These are phyloP conservation scores for Pipistrellus pipistrellus DNA, from an alignment of 2,797 vertebrate species.

Conservation along the genomic window DNA sequence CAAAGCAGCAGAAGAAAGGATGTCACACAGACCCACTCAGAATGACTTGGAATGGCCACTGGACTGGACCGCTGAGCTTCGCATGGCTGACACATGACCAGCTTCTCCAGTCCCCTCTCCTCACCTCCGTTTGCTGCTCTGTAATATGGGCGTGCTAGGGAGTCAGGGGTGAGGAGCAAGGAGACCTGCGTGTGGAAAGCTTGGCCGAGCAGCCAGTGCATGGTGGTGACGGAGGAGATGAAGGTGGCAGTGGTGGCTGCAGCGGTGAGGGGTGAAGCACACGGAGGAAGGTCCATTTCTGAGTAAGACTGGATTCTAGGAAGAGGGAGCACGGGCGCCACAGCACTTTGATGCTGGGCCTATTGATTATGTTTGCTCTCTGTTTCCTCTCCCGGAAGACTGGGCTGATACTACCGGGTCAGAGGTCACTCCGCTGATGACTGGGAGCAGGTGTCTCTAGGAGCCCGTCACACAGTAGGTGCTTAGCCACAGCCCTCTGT, in stretches of 20 bases:
- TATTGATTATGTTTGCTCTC: accelerated
- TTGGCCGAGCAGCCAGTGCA: accelerated
- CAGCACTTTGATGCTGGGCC: accelerated
- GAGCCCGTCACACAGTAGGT: accelerated
- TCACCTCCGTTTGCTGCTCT: not conserved
- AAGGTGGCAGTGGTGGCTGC: accelerated
- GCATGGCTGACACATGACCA: accelerated
- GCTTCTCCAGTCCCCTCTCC: too few relatives aligned
- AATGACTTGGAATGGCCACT: not conserved
- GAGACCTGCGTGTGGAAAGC: accelerated
- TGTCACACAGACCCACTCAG: not conserved
- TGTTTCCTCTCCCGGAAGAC: not conserved
- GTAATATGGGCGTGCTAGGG: accelerated
- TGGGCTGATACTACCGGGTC: accelerated
- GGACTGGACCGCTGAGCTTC: not conserved
- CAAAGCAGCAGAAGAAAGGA: not conserved
- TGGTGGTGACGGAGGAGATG: accelerated
- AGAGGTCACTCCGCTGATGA: too few relatives aligned
- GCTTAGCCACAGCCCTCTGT: not conserved
- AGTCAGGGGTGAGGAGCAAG: accelerated
- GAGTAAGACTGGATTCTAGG: accelerated
- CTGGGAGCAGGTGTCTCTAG: accelerated
- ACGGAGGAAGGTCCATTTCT: accelerated
- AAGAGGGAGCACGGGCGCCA: too few relatives aligned
- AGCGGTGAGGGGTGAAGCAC: not conserved